These are phyloP conservation scores for Sebastes itinus DNA, from an alignment of 2,797 vertebrate species.

Conservation along the genomic window DNA sequence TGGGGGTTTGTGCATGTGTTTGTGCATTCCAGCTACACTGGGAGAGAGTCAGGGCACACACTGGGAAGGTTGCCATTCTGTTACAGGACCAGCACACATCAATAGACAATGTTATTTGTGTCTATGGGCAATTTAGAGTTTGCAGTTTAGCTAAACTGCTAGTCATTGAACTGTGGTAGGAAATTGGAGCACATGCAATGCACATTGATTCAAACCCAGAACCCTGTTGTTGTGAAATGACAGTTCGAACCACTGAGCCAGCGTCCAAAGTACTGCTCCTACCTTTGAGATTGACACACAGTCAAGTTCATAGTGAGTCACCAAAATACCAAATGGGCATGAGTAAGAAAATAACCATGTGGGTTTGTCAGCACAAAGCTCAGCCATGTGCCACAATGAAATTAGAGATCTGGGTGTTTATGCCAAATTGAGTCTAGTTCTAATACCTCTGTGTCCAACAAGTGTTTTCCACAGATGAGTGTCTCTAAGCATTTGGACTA, in stretches of 20 bases:
- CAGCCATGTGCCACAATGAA: slow-evolving; percentile 1
- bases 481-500: background rate
- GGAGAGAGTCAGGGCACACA: background rate
- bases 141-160: background rate
- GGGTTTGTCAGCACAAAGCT: background rate
- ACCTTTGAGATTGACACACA: background rate
- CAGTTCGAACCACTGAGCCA: background rate
- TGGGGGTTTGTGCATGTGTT: background rate
- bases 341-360: background rate
- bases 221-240: slow-evolving; percentile 4
- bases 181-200: background rate
- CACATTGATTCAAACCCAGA: background rate
- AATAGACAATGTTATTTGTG: slow-evolving; percentile 6
- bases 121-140: slow-evolving; percentile 11
- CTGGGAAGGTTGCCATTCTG: slow-evolving; percentile 14
- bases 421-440: background rate
- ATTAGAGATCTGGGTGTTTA: slow-evolving; percentile 8
- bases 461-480: background rate
- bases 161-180: background rate
- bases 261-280: background rate
- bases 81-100: background rate
- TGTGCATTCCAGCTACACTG: background rate
- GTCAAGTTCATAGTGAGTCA: slow-evolving; percentile 12
- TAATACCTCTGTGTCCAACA: background rate
- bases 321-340: slow-evolving; percentile 7